phyloP scores from a whole-genome alignment of 2,888 invertebrate species.

The Mythimna impura region DNA sequence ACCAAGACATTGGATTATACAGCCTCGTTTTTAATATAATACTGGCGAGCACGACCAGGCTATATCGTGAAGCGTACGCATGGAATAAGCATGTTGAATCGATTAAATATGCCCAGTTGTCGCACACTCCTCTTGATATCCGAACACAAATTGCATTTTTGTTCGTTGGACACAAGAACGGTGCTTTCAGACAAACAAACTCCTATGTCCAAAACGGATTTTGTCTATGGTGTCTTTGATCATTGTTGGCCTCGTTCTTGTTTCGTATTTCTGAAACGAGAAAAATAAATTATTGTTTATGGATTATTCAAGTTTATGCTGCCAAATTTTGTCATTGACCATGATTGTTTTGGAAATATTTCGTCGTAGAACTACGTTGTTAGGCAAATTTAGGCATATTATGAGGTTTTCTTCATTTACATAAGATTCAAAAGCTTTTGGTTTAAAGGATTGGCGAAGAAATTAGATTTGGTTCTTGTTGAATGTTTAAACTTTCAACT shows the following conservation, averaged over 20 bases:
- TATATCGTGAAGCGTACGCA: slow-evolving; percentile 56
- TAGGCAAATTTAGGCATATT: slow-evolving; percentile 10
- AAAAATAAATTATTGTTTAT: slow-evolving; percentile 25
- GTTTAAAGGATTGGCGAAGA: neutral
- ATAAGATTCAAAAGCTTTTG: neutral
- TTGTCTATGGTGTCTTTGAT: slow-evolving; percentile 22
- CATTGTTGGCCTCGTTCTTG: slow-evolving; percentile 30
- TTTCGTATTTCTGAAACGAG: slow-evolving; percentile 33
- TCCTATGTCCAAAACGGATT: slow-evolving; percentile 21
- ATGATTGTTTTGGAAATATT: slow-evolving; percentile 33
- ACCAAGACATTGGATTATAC: slow-evolving; percentile 61
- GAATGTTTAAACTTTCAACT: neutral
- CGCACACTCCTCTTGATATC: slow-evolving; percentile 52
- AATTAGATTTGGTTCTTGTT: neutral
- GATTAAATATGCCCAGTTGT: slow-evolving; percentile 53
- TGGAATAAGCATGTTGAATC: slow-evolving; percentile 62
- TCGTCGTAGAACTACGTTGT: slow-evolving; percentile 21
- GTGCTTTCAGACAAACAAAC: slow-evolving; percentile 42
- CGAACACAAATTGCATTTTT: slow-evolving; percentile 50
- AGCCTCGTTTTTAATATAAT: slow-evolving; percentile 49
- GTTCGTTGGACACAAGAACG: slow-evolving; percentile 54
- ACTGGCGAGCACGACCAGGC: slow-evolving; percentile 38
- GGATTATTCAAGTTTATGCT: slow-evolving; percentile 29
- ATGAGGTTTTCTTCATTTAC: slow-evolving; percentile 16
- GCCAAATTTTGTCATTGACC: slow-evolving; percentile 48